Percentiles rank a stretch among this genome's conserved stretches.
Evolutionary conservation across 2,888 invertebrate species (phyloP).

Genomic region (Mimumesa dahlbomi): DNA sequence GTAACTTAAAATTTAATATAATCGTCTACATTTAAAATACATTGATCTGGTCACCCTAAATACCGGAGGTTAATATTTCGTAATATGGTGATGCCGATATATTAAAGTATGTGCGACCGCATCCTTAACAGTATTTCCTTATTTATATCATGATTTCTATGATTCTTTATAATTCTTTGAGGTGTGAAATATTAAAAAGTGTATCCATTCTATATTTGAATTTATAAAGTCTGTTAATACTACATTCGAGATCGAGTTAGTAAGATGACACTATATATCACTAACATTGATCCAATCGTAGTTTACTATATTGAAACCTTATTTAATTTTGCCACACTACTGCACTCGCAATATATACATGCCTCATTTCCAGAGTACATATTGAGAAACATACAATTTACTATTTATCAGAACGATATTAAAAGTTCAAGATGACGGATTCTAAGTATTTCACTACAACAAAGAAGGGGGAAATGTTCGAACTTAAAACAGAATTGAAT

Average conservation of each 20-base stretch:
- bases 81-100: not conserved
- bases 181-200: not conserved
- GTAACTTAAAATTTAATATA: slow-evolving; percentile 18
- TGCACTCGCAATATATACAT: slow-evolving; percentile 4
- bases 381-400: not conserved
- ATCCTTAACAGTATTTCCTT: slow-evolving; percentile 1
- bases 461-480: slow-evolving; percentile 99
- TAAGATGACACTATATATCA: slow-evolving; percentile 43
- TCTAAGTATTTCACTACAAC: slow-evolving; percentile 99
- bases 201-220: not conserved
- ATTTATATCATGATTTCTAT: not conserved
- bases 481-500: slow-evolving; percentile 98
- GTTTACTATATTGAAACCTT: slow-evolving; percentile 57
- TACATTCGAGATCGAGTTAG: slow-evolving; percentile 29
- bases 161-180: not conserved
- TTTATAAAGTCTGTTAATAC: not conserved
- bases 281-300: slow-evolving; percentile 60
- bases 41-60: not conserved
- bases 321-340: slow-evolving; percentile 48
- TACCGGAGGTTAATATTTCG: not conserved
- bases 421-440: slow-evolving; percentile 91
- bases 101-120: not conserved
- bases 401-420: not conserved
- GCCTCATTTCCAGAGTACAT: slow-evolving; percentile 23
- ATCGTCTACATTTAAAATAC: not conserved